These are phyloP conservation scores for Andrena trimmerana DNA, from an alignment of 2,888 invertebrate species.

Conservation along the genomic window DNA sequence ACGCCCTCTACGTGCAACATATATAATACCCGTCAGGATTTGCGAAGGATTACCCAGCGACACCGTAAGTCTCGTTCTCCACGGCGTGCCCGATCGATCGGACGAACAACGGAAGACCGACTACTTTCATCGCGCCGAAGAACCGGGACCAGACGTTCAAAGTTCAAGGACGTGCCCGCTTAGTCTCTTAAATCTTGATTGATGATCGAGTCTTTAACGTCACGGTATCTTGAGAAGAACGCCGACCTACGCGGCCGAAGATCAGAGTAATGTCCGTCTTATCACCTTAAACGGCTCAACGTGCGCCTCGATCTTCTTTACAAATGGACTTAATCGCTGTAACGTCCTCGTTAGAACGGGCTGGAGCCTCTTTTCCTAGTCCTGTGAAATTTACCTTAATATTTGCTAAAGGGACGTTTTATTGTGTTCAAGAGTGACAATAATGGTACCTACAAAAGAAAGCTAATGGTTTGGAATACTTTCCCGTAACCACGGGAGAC, in stretches of 20 bases:
- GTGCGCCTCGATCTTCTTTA: constrained; percentile 20
- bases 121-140: constrained; percentile 26
- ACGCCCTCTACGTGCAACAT: constrained; percentile 60
- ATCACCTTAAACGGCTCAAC: constrained; percentile 27
- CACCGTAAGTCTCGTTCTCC: constrained; percentile 53
- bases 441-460: too few species aligned
- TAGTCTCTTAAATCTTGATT: constrained; percentile 60
- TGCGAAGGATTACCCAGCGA: constrained; percentile 61
- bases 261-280: constrained; percentile 37
- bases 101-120: constrained; percentile 33
- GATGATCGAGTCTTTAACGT: constrained; percentile 56
- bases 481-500: too few species aligned
- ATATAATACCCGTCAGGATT: constrained; percentile 57
- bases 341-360: not conserved
- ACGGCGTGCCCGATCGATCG: constrained; percentile 62
- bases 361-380: too few species aligned
- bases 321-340: constrained; percentile 24
- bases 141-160: constrained; percentile 34
- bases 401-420: too few species aligned
- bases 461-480: too few species aligned
- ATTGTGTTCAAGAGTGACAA: too few species aligned
- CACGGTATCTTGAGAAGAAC: constrained; percentile 21
- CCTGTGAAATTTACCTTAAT: too few species aligned
- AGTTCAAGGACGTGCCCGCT: constrained; percentile 62
- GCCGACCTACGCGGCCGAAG: constrained; percentile 25